phyloP scores from a whole-genome alignment of 2,113 vertebrate species.

The Calonectris borealis region DNA sequence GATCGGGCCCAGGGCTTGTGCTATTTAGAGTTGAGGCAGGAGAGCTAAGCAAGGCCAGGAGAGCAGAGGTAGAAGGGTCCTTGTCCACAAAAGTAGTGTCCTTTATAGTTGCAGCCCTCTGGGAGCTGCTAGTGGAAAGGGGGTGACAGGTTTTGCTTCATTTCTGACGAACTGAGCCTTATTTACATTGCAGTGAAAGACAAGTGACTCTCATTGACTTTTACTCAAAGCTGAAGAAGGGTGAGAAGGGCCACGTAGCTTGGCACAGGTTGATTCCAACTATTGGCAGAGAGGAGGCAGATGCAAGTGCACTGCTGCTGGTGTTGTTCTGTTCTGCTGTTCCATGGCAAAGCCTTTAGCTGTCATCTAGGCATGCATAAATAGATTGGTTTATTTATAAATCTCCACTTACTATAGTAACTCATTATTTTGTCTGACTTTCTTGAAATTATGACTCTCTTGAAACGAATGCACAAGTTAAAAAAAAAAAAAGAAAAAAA shows the following conservation, averaged over 20 bases:
- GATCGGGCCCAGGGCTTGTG: not conserved
- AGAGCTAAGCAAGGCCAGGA: not conserved
- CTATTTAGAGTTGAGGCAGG: not conserved
- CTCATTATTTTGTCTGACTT: not conserved
- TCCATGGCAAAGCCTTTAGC: not conserved
- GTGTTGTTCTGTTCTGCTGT: not conserved
- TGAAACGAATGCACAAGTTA: not conserved
- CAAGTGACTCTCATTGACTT: not conserved
- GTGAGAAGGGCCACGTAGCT: not conserved
- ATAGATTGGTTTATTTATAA: slow-evolving; percentile 31
- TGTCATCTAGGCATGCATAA: not conserved
- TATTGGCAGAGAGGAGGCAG: not conserved
- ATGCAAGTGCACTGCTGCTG: not conserved
- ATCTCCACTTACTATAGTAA: not conserved
- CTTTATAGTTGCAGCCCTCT: not conserved
- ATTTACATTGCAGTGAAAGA: not conserved
- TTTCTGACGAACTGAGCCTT: not conserved
- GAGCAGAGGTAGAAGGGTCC: not conserved
- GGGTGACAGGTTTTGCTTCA: not conserved
- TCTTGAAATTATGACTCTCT: not conserved
- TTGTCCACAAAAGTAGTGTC: not conserved
- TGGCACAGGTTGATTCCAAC: not conserved
- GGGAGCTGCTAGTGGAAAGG: not conserved
- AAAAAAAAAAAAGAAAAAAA: not conserved
- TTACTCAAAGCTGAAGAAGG: not conserved